A percentile compares a stretch with the other conserved stretches of the same genome.
phyloP scores from a whole-genome alignment of 1,140 invertebrate species.

The Anastatus disparis region DNA sequence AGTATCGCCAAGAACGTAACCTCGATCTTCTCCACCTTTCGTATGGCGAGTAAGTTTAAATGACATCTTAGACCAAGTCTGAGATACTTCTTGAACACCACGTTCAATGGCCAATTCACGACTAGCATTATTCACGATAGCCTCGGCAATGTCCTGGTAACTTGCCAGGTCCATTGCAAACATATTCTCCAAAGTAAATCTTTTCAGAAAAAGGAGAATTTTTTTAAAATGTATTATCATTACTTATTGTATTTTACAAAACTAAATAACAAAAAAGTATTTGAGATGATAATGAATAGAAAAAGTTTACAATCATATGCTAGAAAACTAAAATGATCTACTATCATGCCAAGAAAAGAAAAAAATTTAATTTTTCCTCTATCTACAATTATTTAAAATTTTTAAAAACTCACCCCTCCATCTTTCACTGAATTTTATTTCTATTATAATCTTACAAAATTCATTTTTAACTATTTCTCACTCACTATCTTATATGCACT shows the following conservation, averaged over 20 bases:
- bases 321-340: not conserved
- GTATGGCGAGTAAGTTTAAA: constrained; percentile 77
- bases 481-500: too few relatives aligned
- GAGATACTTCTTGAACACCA: constrained; percentile 81
- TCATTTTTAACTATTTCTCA: too few relatives aligned
- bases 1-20: constrained; percentile 81
- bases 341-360: too few relatives aligned
- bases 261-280: not conserved
- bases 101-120: constrained; percentile 90
- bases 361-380: too few relatives aligned
- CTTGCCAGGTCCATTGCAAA: constrained; percentile 90
- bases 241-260: not conserved
- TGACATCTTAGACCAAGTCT: constrained; percentile 78
- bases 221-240: not conserved
- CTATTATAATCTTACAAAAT: too few relatives aligned
- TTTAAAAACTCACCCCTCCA: too few relatives aligned
- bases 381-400: too few relatives aligned
- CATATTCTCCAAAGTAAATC: constrained; percentile 89
- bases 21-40: constrained; percentile 72
- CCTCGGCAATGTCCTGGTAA: constrained; percentile 84
- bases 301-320: too few relatives aligned
- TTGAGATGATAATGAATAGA: too few relatives aligned
- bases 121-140: constrained; percentile 86
- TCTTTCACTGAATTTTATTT: too few relatives aligned
- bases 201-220: constrained; percentile 36